phyloP scores from a whole-genome alignment of 2,113 vertebrate species.

The Notarius lentiginosus region DNA sequence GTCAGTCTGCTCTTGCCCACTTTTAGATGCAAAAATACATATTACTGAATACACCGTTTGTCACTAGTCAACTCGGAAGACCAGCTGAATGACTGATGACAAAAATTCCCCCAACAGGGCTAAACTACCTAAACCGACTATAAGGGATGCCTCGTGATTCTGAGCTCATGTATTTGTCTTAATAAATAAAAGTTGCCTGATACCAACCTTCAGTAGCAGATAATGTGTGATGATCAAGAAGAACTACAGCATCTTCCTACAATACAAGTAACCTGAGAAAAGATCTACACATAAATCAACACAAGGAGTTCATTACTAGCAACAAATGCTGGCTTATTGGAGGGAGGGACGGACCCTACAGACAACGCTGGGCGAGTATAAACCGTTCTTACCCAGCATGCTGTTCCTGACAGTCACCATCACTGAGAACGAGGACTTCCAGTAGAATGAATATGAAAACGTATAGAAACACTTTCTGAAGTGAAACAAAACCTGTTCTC shows the following conservation, averaged over 20 bases:
- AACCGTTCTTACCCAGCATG: neutral
- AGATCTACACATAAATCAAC: neutral
- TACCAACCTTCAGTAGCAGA: neutral
- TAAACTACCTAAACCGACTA: neutral
- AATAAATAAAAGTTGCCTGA: neutral
- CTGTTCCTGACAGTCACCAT: neutral
- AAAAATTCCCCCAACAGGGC: neutral
- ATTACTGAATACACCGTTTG: neutral
- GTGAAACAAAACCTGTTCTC: neutral
- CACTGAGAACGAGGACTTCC: neutral
- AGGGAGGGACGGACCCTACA: too few species aligned
- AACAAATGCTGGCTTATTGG: neutral
- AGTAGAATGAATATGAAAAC: neutral
- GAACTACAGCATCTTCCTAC: neutral
- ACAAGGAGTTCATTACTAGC: neutral
- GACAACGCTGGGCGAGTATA: neutral
- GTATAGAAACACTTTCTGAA: neutral
- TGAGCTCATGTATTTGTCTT: neutral
- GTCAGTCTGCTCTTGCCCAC: too few species aligned
- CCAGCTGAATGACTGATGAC: neutral
- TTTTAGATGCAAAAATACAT: neutral
- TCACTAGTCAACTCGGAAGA: neutral
- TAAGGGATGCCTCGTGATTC: neutral
- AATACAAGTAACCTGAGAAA: neutral
- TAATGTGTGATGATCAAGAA: neutral